These are phyloP conservation scores for Nysson spinosus DNA, from an alignment of 2,888 invertebrate genomes.

Conservation along the genomic window DNA sequence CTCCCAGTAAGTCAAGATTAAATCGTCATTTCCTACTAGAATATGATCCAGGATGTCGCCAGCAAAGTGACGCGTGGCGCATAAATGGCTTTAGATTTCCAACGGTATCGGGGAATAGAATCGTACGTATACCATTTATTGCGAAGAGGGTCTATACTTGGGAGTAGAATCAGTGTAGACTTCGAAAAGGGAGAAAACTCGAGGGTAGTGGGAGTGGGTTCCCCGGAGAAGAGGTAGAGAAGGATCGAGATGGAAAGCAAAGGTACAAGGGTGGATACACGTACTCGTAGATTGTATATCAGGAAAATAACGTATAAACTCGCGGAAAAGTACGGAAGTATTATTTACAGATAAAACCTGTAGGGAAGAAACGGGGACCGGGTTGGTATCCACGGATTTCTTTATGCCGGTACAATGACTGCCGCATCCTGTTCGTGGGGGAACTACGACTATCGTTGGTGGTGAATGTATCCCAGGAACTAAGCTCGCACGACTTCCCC, in stretches of 20 bases:
- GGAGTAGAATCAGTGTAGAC: background rate
- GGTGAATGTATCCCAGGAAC: conserved; percentile 29
- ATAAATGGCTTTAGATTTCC: conserved; percentile 30
- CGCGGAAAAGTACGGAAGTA: conserved; percentile 44
- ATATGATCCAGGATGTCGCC: too few species aligned
- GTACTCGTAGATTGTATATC: conserved; percentile 18
- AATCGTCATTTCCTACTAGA: too few species aligned
- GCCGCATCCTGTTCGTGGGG: conserved; percentile 41
- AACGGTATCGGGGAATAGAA: background rate
- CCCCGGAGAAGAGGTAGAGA: background rate
- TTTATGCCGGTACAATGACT: conserved; percentile 50
- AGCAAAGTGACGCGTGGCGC: conserved; percentile 21
- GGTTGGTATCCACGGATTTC: conserved; percentile 41
- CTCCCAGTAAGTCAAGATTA: too few species aligned
- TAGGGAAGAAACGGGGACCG: conserved; percentile 16
- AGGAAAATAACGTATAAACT: conserved; percentile 47
- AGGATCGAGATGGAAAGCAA: background rate
- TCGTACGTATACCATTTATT: conserved; percentile 7
- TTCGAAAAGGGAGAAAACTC: background rate
- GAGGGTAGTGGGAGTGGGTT: background rate
- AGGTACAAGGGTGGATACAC: conserved; percentile 1
- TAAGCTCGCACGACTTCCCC: conserved; percentile 34
- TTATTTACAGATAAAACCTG: conserved; percentile 53
- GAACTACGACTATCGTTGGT: conserved; percentile 46
- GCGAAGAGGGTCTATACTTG: background rate